A percentile compares a stretch with the other conserved stretches of the same genome.
These are phyloP conservation scores for Aricia artaxerxes DNA, from an alignment of 2,888 invertebrate genomes.

Conservation along the genomic window DNA sequence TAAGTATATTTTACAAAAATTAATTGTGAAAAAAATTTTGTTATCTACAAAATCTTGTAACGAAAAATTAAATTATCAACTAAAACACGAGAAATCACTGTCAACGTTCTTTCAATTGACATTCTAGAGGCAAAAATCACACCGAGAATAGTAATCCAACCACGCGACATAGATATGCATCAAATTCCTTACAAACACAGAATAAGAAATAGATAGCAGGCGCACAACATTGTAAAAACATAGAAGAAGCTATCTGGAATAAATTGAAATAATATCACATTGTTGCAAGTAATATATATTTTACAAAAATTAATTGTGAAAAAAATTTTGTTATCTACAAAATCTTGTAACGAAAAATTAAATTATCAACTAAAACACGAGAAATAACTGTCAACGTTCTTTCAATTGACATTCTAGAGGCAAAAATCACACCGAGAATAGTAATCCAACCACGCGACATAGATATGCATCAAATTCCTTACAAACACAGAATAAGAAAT, in stretches of 20 bases:
- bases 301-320: too few species aligned
- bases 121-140: slow-evolving; percentile 32
- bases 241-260: too few species aligned
- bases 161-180: slow-evolving; percentile 23
- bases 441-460: slow-evolving; percentile 22
- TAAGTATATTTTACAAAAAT: too few species aligned
- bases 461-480: slow-evolving; percentile 25
- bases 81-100: not conserved
- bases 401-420: not conserved
- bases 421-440: slow-evolving; percentile 34
- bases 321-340: too few species aligned
- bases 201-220: not conserved
- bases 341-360: not conserved
- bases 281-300: too few species aligned
- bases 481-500: slow-evolving; percentile 15
- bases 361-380: not conserved
- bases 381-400: not conserved
- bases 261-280: too few species aligned
- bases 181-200: slow-evolving; percentile 18
- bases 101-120: not conserved
- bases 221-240: slow-evolving; percentile 12
- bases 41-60: too few species aligned
- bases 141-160: slow-evolving; percentile 30
- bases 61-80: not conserved
- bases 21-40: too few species aligned